Base-by-base conservation (phyloP, 2,888 invertebrate species). In the Microdon myrmicae region DNA sequence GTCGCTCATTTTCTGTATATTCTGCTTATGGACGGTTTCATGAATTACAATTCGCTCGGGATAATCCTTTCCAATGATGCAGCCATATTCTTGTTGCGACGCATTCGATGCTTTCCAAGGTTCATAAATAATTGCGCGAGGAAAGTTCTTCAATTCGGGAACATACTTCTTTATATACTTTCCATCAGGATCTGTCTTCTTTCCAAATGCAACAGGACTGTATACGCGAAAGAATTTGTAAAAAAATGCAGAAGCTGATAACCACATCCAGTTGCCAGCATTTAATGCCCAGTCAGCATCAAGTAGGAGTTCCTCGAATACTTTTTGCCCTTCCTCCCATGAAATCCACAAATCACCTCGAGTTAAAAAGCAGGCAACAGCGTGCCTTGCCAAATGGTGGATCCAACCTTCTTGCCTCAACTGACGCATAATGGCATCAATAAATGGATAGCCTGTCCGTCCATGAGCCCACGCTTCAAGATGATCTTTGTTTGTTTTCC, bases 181-280 rank as follows among this genome's bases (percentile, higher is more conserved):
- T 1, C 89, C 89, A 49, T 84, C 82, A 66, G 85, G 85, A 72
- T 90, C 89, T 10, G 89, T 89, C 75, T 88, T 89, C 72, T 88
- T 88, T 0, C 89, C 89, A 81, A 89, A 89, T 2, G 86, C 86
- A 19, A 89, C 83, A 3, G 89, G 89, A 70, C 88, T 88, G 71
- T 89, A 89, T 0, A 87, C 86, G 66, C 87, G 82, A 71, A 85
- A 87, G 71, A 85, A 88, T 75, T 87, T 86, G 73, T 88, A 85
- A 70, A 87, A 88, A 73, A 88, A 88, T 1, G 87, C 87, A 31
- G 87, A 87, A 6, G 87, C 87, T 1, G 87, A 87, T 0, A 88
- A 80, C 88, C 88, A 88, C 87, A 88, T 86, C 88, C 88, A 88
- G 70, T 87, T 88, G 2, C 87, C 88, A 67, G 88, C 87, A 81